phyloP scores from a whole-genome alignment of 1,140 invertebrate genomes.

The Onthophagus taurus region DNA sequence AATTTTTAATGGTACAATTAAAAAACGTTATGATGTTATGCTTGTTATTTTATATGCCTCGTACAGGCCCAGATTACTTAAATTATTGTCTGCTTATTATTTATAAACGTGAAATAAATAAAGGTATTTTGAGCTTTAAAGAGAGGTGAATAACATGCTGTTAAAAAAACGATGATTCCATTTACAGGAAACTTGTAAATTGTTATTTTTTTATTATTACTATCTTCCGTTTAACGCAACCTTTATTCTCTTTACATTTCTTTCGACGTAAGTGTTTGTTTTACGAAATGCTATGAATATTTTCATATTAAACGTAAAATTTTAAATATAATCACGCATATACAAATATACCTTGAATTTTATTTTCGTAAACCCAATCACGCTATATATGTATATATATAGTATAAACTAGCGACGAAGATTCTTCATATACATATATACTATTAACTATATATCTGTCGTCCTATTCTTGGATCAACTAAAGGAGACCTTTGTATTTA shows the following conservation, averaged over 20 bases:
- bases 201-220: constrained; percentile 33
- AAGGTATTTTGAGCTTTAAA: constrained; percentile 35
- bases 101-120: too few species aligned
- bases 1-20: constrained; percentile 31
- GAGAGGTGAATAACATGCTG: constrained; percentile 34
- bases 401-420: neutral
- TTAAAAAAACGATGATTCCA: constrained; percentile 32
- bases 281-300: constrained; percentile 36
- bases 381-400: constrained; percentile 2
- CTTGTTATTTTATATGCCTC: constrained; percentile 33
- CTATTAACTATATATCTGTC: too few species aligned
- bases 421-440: too few species aligned
- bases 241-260: constrained; percentile 17
- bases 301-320: constrained; percentile 37
- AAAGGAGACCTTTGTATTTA: too few species aligned
- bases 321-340: constrained; percentile 37
- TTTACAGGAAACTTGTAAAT: constrained; percentile 29
- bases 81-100: neutral
- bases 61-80: neutral
- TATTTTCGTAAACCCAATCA: constrained; percentile 10
- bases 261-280: constrained; percentile 26
- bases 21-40: constrained; percentile 37
- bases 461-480: too few species aligned
- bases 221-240: constrained; percentile 27
- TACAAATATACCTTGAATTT: constrained; percentile 13